These are phyloP conservation scores for Cotesia glomerata DNA, from an alignment of 1,140 invertebrate genomes.

Conservation along the genomic window DNA sequence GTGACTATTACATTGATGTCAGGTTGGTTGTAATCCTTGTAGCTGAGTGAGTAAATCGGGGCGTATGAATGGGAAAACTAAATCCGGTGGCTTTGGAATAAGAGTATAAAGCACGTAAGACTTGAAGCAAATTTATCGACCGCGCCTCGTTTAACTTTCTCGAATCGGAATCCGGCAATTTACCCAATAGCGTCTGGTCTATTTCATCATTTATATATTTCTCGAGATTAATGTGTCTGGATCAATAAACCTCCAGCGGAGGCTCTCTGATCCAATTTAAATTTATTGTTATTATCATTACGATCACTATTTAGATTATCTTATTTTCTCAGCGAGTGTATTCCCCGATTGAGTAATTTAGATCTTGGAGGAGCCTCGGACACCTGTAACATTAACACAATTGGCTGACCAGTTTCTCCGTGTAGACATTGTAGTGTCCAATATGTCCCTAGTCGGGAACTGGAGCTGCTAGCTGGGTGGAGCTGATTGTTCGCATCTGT, in stretches of 20 bases:
- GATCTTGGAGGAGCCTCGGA: too few relatives aligned
- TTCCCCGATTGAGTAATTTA: too few relatives aligned
- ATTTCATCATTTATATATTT: not conserved
- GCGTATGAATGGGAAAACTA: not conserved
- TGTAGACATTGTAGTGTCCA: not conserved
- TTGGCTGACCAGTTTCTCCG: too few relatives aligned
- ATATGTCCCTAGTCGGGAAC: not conserved
- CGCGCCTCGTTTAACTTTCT: not conserved
- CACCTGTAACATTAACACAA: too few relatives aligned
- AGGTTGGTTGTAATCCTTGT: too few relatives aligned
- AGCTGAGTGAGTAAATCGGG: not conserved
- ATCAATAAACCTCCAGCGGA: not conserved
- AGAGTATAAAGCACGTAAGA: not conserved
- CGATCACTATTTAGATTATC: not conserved
- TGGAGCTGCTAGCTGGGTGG: too few relatives aligned
- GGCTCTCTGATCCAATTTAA: not conserved
- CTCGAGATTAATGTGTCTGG: constrained; percentile 34
- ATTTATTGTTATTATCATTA: not conserved
- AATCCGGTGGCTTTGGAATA: too few relatives aligned
- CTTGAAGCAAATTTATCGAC: constrained; percentile 4
- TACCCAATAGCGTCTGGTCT: not conserved
- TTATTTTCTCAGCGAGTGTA: not conserved
- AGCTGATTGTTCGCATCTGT: constrained; percentile 45
- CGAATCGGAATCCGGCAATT: not conserved
- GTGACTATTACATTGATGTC: too few relatives aligned